A percentile compares a stretch with the other conserved stretches of the same genome.
These are phyloP conservation scores for Magallana ariakensis DNA, from an alignment of 1,140 invertebrate genomes.

Conservation along the genomic window DNA sequence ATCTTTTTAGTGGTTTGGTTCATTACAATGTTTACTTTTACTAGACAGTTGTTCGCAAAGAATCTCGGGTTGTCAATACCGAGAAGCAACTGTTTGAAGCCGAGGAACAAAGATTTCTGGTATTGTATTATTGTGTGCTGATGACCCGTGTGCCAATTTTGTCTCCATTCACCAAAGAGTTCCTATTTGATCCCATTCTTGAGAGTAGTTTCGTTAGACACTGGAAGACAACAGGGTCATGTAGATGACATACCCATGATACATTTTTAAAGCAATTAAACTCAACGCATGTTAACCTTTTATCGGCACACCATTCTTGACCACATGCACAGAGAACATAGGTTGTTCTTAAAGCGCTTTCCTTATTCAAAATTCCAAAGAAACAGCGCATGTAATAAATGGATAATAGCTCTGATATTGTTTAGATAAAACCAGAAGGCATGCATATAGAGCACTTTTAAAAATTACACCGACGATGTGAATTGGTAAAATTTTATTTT, in stretches of 20 bases:
- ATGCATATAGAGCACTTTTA: background rate
- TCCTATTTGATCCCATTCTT: background rate
- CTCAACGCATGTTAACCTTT: background rate
- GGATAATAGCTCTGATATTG: too few species aligned
- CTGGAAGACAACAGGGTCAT: background rate
- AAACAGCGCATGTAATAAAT: too few species aligned
- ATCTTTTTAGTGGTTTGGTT: background rate
- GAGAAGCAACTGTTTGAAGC: conserved; percentile 60
- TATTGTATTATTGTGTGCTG: conserved; percentile 52
- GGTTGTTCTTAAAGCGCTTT: too few species aligned
- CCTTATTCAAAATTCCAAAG: too few species aligned
- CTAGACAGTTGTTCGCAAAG: conserved; percentile 43
- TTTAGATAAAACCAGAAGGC: background rate
- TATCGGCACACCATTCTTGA: background rate
- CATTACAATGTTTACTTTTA: conserved; percentile 42
- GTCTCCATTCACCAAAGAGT: background rate
- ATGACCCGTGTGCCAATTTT: conserved; percentile 3
- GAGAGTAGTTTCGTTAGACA: background rate
- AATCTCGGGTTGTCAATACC: conserved; percentile 54
- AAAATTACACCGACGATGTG: background rate
- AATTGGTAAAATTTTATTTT: too few species aligned
- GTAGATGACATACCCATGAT: background rate
- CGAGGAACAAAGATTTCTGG: conserved; percentile 65
- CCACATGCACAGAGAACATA: background rate
- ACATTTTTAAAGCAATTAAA: background rate